Evolutionary conservation across 2,797 vertebrate genomes (phyloP), one percentile per base, ranked within the genome.

Genomic region (Pseudomugil tenellus): DNA sequence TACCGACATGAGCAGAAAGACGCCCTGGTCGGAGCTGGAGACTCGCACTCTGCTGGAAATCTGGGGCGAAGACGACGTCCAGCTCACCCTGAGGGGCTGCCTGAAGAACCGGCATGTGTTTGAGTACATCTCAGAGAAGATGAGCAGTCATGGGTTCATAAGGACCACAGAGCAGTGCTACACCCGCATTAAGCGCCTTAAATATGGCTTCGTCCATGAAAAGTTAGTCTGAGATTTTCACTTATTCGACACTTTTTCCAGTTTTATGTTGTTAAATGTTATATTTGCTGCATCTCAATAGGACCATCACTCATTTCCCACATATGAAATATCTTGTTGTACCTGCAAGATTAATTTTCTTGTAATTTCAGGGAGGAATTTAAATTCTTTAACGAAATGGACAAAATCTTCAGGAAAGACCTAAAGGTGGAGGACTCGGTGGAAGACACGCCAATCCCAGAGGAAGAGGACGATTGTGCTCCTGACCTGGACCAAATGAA

Each of bases 101-200:
- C 74, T 90, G 49, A 93, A 93, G 84, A 94, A 93, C 79, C 89
- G 91, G 1, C 93, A 93, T 3, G 87, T 94, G 54, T 94, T 92
- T 0, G 76, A 90, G 60, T 92, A 91, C 80, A 88, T 94, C 81
- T 92, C 93, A 0, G 89, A 87, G 60, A 90, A 83, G 75, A 90
- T 94, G 92, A 57, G 51, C 0, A 66, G 80, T 41, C 72, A 16
- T 1, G 92, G 92, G 2, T 93, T 90, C 56, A 67, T 70, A 0
- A 73, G 93, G 70, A 93, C 91, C 9, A 81, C 91, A 0, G 92
- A 92, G 81, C 93, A 94, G 81, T 94, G 92, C 87, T 92, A 93
- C 86, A 92, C 92, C 0, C 92, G 91, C 32, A 81, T 94, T 1
- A 94, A 94, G 59, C 91, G 93, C 70, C 92, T 93, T 16, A 93